phyloP scores from a whole-genome alignment of 2,113 vertebrate genomes.

The Muscicapa adusta region DNA sequence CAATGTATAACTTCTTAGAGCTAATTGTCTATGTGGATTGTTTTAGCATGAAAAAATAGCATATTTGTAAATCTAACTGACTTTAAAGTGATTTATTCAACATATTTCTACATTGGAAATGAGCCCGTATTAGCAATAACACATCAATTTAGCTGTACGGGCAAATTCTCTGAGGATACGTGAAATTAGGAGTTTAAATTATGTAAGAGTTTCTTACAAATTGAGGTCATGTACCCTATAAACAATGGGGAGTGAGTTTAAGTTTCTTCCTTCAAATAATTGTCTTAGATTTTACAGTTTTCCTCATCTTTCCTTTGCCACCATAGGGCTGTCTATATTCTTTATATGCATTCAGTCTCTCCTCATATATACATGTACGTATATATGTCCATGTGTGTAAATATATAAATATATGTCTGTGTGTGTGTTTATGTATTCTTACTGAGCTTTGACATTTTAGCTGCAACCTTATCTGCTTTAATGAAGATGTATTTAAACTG shows the following conservation, averaged over 20 bases:
- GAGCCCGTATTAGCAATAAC: background rate
- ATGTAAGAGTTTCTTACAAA: background rate
- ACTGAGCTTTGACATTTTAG: background rate
- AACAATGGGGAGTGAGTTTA: background rate
- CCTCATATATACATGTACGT: background rate
- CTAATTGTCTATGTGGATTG: background rate
- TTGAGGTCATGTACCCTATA: background rate
- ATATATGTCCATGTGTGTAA: background rate
- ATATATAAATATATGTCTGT: background rate
- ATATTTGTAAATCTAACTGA: background rate
- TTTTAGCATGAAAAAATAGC: background rate
- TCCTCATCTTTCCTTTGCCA: background rate
- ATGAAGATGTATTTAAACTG: background rate
- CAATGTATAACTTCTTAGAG: background rate
- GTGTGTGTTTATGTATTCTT: background rate
- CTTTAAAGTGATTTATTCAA: background rate
- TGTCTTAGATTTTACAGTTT: background rate
- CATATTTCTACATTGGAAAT: background rate
- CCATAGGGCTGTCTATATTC: background rate
- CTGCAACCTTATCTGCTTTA: background rate
- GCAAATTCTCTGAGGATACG: background rate
- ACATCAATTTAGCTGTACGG: background rate
- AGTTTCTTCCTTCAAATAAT: background rate
- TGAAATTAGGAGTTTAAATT: constrained; percentile 11
- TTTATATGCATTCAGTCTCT: background rate